Evolutionary conservation across 2,113 vertebrate genomes (phyloP), one percentile per base, ranked within the genome.

Genomic region (Chamaetylas fuelleborni): DNA sequence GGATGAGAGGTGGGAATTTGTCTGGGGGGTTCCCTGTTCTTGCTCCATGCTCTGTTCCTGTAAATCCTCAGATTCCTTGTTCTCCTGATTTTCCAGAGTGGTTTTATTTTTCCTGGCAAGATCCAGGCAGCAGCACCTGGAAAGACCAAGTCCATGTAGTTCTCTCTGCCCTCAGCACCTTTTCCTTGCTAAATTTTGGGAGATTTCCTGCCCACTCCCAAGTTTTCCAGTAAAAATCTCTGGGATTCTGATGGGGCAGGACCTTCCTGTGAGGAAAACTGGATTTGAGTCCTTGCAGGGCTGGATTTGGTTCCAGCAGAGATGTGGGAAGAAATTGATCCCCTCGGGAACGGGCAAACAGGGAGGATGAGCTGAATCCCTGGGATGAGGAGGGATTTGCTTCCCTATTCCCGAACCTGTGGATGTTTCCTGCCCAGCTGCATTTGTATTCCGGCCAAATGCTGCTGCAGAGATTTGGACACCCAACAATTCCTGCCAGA

Each of bases 1-100:
- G 9, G 13, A 22, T 42, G 1, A 61, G 38, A 34, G 7, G 3
- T 33, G 34, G 40, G 57, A 54, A 54, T 8, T 2, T 0, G 0
- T 12, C 6, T 47, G 5, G 3, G 5, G 6, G 3, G 4, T 18
- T 81, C 29, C 47, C 34, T 42, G 6, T 7, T 17, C 38, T 25
- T 40, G 28, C 24, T 14, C 26, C 8, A 0, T 40, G 36, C 31
- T 15, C 28, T 24, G 7, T 34, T 34, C 48, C n/a, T 40, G 47
- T 24, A 8, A 61, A 47, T 18, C 42, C 29, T 28, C 15, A 5
- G 53, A 14, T 47, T 33, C 34, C 34, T 72, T 14, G 0, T 61
- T 38, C 29, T 67, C 33, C 33, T 9, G 14, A 1, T 50, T 78
- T 94, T 16, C 79, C 57, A 3, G 5, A 12, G 26, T 4, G 11